phyloP scores from a whole-genome alignment of 1,140 invertebrate genomes.

The Stegodyphus dumicola region DNA sequence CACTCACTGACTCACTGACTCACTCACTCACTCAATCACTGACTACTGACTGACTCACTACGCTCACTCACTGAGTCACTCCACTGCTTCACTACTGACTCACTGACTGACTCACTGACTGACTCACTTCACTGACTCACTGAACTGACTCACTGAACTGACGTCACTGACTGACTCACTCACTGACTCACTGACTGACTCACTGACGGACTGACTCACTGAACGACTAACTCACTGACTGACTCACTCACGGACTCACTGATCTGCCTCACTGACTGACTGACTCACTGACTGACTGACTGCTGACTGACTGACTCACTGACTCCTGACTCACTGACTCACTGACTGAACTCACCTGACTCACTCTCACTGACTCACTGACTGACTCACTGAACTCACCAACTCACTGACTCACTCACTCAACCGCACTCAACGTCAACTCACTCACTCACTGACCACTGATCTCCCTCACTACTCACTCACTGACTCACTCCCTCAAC shows the following conservation, averaged over 20 bases:
- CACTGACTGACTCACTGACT: slow-evolving; percentile 23
- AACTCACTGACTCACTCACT: too few relatives aligned
- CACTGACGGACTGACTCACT: slow-evolving; percentile 13
- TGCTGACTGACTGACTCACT: slow-evolving; percentile 28
- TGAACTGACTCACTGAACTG: slow-evolving; percentile 1
- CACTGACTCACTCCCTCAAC: slow-evolving; percentile 2
- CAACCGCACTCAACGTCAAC: too few relatives aligned
- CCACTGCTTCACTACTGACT: too few relatives aligned
- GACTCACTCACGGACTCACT: slow-evolving; percentile 23
- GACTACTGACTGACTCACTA: too few relatives aligned
- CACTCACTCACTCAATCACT: slow-evolving; percentile 33
- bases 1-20: slow-evolving; percentile 32
- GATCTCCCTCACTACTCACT: too few relatives aligned
- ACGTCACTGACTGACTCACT: slow-evolving; percentile 7
- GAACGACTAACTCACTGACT: slow-evolving; percentile 15
- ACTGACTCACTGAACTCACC: not conserved
- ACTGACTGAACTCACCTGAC: slow-evolving; percentile 20
- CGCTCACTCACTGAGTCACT: not conserved
- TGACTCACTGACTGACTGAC: slow-evolving; percentile 22
- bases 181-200: not conserved
- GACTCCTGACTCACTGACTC: too few relatives aligned
- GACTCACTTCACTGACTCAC: too few relatives aligned
- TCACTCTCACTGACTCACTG: too few relatives aligned
- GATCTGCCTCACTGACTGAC: not conserved
- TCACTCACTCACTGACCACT: too few relatives aligned